These are phyloP conservation scores for Elaeidobius kamerunicus DNA, from an alignment of 2,888 invertebrate species.

Conservation along the genomic window DNA sequence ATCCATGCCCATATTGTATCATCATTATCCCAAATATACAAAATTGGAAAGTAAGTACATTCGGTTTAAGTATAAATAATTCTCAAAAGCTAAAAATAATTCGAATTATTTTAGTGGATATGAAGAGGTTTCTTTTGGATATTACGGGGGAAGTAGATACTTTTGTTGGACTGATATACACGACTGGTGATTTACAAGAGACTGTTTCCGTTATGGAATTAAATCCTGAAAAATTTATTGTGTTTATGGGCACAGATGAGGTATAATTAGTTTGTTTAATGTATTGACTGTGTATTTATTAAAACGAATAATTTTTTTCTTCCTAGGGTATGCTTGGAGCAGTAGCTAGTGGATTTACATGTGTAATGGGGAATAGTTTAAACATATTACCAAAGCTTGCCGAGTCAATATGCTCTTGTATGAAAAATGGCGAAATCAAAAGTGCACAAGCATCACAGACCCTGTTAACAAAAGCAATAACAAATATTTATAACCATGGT, in stretches of 20 bases:
- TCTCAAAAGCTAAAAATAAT: neutral
- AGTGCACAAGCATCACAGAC: constrained; percentile 56
- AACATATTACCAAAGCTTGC: constrained; percentile 64
- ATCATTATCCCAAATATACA: constrained; percentile 75
- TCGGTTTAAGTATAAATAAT: neutral
- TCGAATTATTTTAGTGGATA: constrained; percentile 43
- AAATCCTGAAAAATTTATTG: constrained; percentile 44
- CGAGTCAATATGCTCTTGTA: constrained; percentile 56
- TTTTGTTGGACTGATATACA: constrained; percentile 46
- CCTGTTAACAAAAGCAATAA: constrained; percentile 53
- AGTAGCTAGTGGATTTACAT: constrained; percentile 65
- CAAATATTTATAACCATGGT: constrained; percentile 57
- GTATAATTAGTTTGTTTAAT: constrained; percentile 31
- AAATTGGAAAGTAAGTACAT: constrained; percentile 66
- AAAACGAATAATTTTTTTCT: neutral
- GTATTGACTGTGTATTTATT: constrained; percentile 37
- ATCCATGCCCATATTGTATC: constrained; percentile 75
- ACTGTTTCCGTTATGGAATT: constrained; percentile 42
- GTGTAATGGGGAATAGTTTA: constrained; percentile 67
- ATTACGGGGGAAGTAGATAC: constrained; percentile 47
- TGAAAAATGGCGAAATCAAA: constrained; percentile 52
- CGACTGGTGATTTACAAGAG: constrained; percentile 43
- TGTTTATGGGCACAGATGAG: constrained; percentile 47
- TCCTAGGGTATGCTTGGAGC: constrained; percentile 65
- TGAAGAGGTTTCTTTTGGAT: constrained; percentile 44